Evolutionary conservation across 2,113 vertebrate genomes (phyloP), one percentile per base, ranked within the genome.

Genomic region (Periophthalmodon schlosseri): DNA sequence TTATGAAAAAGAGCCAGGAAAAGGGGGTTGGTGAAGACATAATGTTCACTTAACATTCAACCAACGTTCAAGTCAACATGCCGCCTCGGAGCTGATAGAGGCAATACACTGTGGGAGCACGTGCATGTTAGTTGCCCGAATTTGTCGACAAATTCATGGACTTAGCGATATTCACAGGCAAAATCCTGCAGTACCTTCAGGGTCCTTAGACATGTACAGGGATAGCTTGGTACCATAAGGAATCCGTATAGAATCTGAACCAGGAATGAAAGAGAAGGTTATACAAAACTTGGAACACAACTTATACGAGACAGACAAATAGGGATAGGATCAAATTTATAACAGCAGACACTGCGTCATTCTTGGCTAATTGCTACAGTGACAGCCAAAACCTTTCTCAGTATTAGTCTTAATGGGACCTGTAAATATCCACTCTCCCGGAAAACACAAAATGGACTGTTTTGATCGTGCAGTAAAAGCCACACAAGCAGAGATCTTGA

Each of bases 231-330:
- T 93, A 91, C 94, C 94, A 83, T 95, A 95, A 83, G 94, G 94
- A 87, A 95, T 95, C 93, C 94, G 92, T 90, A 95, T 95, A 92
- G 93, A 95, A 94, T 95, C 94, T 95, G 93, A 91, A 92, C 91
- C 93, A 84, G 88, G 92, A 87, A 93, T 84, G 89, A 90, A 91
- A 91, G 91, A 93, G 76, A 93, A 87, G 84, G 84, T 91, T 90
- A 94, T 76, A 91, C 85, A 89, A 77, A 60, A 82, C 80, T 36
- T 49, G 47, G 39, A 76, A 87, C 80, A 82, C 24, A 74, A n/a
- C 69, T 85, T 72, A 83, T 52, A 84, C 71, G 44, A 70, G 36
- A 70, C 2, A 65, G 18, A 85, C 68, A 82, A 72, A 73, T 75
- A 47, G 64, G 44, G 67, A 36, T 54, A 66, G 67, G 46, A 72